Evolutionary conservation across 2,113 vertebrate genomes (phyloP).

Genomic region (Otus sunia): DNA sequence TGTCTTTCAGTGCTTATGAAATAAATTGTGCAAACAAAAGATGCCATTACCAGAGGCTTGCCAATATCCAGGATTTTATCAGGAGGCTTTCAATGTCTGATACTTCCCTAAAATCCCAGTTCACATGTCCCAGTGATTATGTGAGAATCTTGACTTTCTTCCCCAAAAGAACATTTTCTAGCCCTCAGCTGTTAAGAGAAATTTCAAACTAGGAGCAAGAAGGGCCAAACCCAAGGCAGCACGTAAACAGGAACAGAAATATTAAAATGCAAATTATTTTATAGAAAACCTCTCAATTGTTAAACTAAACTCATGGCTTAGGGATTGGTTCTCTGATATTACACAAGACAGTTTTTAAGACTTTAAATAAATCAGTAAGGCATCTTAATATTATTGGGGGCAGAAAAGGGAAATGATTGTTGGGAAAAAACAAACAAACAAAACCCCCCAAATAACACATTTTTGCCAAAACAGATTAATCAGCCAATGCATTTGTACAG

Average conservation of each 20-base stretch:
- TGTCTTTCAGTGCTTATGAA: background rate
- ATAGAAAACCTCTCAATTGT: background rate
- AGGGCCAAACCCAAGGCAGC: background rate
- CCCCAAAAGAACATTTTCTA: background rate
- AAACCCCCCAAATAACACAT: background rate
- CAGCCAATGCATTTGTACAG: background rate
- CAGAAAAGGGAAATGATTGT: background rate
- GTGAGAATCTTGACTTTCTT: background rate
- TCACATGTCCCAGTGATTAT: rapidly evolving
- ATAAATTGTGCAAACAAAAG: background rate
- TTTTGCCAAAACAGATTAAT: background rate
- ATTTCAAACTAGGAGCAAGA: background rate
- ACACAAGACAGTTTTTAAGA: background rate
- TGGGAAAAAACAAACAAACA: background rate
- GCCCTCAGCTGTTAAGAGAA: background rate
- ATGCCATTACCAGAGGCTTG: background rate
- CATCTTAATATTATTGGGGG: background rate
- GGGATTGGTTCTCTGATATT: background rate
- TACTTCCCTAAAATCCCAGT: background rate
- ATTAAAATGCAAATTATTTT: background rate
- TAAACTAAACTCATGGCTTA: background rate
- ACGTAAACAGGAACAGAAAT: background rate
- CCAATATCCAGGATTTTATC: background rate
- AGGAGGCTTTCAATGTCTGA: background rate
- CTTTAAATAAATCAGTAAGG: background rate